A percentile compares a stretch with the other conserved stretches of the same genome.
These are phyloP conservation scores for Meloidogyne chitwoodi DNA, from an alignment of 1,140 invertebrate genomes.

Conservation along the genomic window DNA sequence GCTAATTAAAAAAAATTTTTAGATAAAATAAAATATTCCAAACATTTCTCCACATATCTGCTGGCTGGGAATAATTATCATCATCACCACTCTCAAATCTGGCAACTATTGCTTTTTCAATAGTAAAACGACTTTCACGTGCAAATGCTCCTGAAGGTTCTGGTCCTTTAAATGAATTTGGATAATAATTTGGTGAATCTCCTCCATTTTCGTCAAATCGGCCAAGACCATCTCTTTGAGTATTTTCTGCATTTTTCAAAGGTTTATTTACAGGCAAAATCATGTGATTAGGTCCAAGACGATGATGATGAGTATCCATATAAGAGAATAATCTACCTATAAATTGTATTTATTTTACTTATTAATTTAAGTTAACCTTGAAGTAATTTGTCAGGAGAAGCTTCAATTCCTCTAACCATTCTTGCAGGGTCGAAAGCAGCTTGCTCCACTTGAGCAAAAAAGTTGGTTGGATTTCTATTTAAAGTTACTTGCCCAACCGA, in stretches of 20 bases:
- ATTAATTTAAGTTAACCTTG: conserved; percentile 65
- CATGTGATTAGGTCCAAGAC: conserved; percentile 83
- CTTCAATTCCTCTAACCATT: conserved; percentile 79
- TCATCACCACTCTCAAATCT: background rate
- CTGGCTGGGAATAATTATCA: background rate
- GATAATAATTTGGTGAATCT: background rate
- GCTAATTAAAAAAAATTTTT: background rate
- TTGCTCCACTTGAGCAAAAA: conserved; percentile 1
- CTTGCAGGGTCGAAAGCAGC: conserved; percentile 65
- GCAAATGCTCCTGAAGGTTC: background rate
- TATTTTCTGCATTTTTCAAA: conserved; percentile 70
- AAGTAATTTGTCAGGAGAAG: conserved; percentile 87
- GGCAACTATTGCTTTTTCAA: background rate
- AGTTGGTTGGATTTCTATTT: background rate
- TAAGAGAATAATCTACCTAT: conserved; percentile 79
- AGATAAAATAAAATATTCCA: background rate
- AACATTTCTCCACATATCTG: background rate
- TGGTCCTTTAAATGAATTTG: background rate
- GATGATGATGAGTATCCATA: conserved; percentile 85
- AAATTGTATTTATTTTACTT: background rate
- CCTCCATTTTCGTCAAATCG: background rate
- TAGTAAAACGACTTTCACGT: background rate
- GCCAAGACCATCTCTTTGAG: conserved; percentile 80
- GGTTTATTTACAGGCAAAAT: conserved; percentile 92
- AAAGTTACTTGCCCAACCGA: background rate